Conservation (phyloP, 1,140 invertebrate genomes). For the Temnothorax nylanderi region DNA sequence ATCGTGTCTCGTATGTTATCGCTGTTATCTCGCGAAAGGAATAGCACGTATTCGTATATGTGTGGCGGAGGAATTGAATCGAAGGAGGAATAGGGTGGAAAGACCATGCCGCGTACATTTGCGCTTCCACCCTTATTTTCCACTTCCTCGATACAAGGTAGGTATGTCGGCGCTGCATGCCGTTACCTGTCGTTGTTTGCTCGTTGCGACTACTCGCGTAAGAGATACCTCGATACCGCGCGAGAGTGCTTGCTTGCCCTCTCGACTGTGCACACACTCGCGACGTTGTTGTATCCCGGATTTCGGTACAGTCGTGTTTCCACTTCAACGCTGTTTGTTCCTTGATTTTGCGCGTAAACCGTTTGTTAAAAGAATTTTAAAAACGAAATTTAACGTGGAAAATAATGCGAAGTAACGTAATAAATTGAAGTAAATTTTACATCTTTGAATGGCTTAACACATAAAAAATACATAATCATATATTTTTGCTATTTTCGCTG, state of each 20-base stretch:
- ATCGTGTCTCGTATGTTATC: slow-evolving; percentile 39
- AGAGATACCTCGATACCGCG: slow-evolving; percentile 47
- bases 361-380: neutral
- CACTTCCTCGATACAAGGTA: slow-evolving; percentile 21
- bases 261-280: slow-evolving; percentile 37
- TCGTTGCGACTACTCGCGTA: slow-evolving; percentile 32
- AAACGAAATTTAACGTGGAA: neutral
- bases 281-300: slow-evolving; percentile 41
- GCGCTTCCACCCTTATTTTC: slow-evolving; percentile 32
- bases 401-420: neutral
- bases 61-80: slow-evolving; percentile 52
- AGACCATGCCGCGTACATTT: slow-evolving; percentile 43
- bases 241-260: slow-evolving; percentile 35
- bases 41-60: neutral
- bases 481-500: no score
- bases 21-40: slow-evolving; percentile 41
- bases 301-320: slow-evolving; percentile 13
- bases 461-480: no score
- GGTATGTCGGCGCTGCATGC: neutral
- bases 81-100: slow-evolving; percentile 21
- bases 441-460: neutral
- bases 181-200: slow-evolving; percentile 46
- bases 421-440: neutral
- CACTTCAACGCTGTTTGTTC: slow-evolving; percentile 13
- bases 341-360: slow-evolving; percentile 16